Base-by-base conservation (phyloP, 2,888 invertebrate species). In the Perithous albicinctus region DNA sequence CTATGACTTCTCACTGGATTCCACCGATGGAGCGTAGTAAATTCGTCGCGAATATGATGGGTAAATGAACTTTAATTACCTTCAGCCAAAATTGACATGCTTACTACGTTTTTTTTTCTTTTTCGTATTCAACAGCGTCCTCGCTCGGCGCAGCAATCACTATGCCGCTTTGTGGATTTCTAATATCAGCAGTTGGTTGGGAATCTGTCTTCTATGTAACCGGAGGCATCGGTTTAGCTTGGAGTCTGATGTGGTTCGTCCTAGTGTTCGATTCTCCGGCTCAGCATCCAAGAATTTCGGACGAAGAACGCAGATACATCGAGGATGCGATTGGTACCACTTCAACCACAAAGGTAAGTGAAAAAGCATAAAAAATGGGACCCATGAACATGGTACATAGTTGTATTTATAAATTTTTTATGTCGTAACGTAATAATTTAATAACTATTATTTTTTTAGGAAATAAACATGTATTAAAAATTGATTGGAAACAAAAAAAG, bases 1-100 rank as follows among this genome's bases (percentile, higher is more conserved):
- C 98, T 3, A 96, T 99, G 95, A 97, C 98, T 46, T 97, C 98
- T 6, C 96, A 96, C 84, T 99, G 99, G 99, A 97, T 98, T 79
- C 98, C 98, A 6, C 98, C 98, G 10, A 95, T 96, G 94, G 98
- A 99, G 91, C 95, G 98, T 85, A 97, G 98, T 54, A 97, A 98
- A 92, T 97, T 99, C 92, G 97, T 98, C 92, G 96, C 98, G 7
- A 97, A 97, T 89, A 97, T 97, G 96, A 97, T 97, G 97, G 97
- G 96, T 96, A 92, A 94, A 94, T 72, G 38, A 54, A 26, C 32
- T 46, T 10, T 29, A 1, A 10, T 46, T 5, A 7, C 26, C 23
- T 15, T 8, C 3, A 3, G 7, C 46, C n/a, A 6, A 18, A 38
- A 61, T 74, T 18, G 12, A 15, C 23, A 4, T n/a, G 43, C 61